Percentiles rank a stretch among this genome's conserved stretches.
These are phyloP conservation scores for Tachysurus fulvidraco DNA, from an alignment of 2,113 vertebrate species.

Conservation along the genomic window DNA sequence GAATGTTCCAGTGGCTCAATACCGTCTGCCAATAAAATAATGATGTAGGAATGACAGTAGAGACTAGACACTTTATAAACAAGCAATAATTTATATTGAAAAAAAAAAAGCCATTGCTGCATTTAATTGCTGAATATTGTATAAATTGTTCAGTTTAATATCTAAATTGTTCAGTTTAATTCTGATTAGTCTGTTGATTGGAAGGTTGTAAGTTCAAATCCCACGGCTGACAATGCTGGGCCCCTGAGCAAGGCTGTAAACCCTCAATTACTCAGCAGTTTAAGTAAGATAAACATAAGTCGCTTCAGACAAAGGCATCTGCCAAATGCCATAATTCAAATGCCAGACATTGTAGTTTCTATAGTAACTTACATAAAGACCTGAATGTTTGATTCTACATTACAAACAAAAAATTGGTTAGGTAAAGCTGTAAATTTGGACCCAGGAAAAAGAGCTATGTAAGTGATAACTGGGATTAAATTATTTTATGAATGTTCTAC, in stretches of 20 bases:
- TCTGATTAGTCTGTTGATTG: neutral
- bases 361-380: neutral
- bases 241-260: too few species aligned
- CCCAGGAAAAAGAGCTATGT: neutral
- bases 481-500: neutral
- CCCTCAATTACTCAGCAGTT: too few species aligned
- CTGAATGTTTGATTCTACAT: neutral
- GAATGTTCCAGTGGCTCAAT: neutral
- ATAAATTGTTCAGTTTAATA: neutral
- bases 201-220: too few species aligned
- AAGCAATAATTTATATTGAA: neutral
- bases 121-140: neutral
- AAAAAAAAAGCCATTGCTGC: neutral
- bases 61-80: neutral
- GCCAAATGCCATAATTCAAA: too few species aligned
- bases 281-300: too few species aligned
- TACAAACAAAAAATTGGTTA: neutral
- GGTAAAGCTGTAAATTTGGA: neutral
- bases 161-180: neutral
- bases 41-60: neutral
- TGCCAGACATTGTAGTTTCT: too few species aligned
- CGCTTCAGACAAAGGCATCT: too few species aligned
- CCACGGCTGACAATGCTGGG: too few species aligned
- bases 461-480: neutral
- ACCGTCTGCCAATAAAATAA: neutral